Conservation (phyloP, 1,140 invertebrate genomes). For the Drosophila ficusphila region DNA sequence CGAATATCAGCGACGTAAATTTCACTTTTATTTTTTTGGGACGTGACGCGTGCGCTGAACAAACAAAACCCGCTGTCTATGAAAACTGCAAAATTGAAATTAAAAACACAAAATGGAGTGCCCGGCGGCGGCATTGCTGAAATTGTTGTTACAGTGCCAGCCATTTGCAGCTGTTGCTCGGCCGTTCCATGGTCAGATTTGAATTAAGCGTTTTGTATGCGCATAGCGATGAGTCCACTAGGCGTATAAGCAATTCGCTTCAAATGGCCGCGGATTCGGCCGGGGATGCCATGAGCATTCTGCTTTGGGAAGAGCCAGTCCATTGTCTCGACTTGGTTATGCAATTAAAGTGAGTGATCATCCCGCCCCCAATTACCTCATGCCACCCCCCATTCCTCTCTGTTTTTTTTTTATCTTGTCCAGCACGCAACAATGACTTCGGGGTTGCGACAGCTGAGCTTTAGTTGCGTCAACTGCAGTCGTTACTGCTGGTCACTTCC, state of each 20-base stretch:
- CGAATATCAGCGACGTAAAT: slow-evolving; percentile 50
- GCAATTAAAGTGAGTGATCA: slow-evolving; percentile 48
- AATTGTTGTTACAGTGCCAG: slow-evolving; percentile 30
- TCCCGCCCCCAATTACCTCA: slow-evolving; percentile 1
- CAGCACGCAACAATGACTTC: slow-evolving; percentile 40
- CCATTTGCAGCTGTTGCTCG: slow-evolving; percentile 24
- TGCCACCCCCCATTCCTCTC: neutral
- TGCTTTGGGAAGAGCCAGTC: slow-evolving; percentile 27
- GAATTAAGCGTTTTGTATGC: slow-evolving; percentile 65
- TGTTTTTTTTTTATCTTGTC: neutral
- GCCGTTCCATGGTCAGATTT: slow-evolving; percentile 52
- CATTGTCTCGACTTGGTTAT: slow-evolving; percentile 36
- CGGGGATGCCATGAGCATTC: slow-evolving; percentile 46
- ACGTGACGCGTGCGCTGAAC: slow-evolving; percentile 58
- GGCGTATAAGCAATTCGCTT: slow-evolving; percentile 68
- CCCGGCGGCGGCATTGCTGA: slow-evolving; percentile 28
- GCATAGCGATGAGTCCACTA: slow-evolving; percentile 35
- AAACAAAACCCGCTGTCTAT: slow-evolving; percentile 13
- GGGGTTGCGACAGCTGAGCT: slow-evolving; percentile 37
- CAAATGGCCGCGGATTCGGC: slow-evolving; percentile 19
- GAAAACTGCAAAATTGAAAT: slow-evolving; percentile 60
- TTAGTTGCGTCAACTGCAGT: slow-evolving; percentile 33
- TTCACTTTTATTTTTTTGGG: slow-evolving; percentile 66
- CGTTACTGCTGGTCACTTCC: slow-evolving; percentile 47
- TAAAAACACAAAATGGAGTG: slow-evolving; percentile 58